Conservation (phyloP, 2,113 vertebrate genomes). For the Leptobrachium leishanense region DNA sequence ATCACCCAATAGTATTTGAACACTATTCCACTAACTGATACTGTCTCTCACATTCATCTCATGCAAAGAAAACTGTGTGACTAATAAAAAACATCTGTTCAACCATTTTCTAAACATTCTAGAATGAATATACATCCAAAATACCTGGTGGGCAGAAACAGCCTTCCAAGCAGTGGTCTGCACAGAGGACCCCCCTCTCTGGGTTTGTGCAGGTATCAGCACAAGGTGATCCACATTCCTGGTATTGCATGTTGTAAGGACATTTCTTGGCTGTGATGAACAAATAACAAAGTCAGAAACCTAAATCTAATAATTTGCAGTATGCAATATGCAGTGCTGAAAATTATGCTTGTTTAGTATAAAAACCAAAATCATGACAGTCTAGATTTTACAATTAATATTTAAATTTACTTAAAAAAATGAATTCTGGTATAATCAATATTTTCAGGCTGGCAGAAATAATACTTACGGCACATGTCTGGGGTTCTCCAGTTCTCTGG, state of each 20-base stretch:
- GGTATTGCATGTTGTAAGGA: constrained; percentile 72
- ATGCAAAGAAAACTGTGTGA: too few species aligned
- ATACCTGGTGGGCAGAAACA: constrained; percentile 83
- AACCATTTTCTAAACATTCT: neutral
- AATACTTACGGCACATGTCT: constrained; percentile 68
- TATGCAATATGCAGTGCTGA: too few species aligned
- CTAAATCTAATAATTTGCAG: too few species aligned
- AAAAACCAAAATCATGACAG: too few species aligned
- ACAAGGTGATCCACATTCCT: constrained; percentile 78
- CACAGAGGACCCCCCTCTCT: constrained; percentile 72
- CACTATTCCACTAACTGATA: too few species aligned
- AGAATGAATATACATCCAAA: neutral
- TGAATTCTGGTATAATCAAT: too few species aligned
- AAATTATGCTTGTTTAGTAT: too few species aligned
- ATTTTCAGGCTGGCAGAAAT: neutral
- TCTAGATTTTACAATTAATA: too few species aligned
- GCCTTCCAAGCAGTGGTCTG: constrained; percentile 74
- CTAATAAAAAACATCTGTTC: neutral
- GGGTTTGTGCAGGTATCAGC: constrained; percentile 76
- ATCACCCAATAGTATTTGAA: too few species aligned
- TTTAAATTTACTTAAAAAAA: too few species aligned
- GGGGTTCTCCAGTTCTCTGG: constrained; percentile 70
- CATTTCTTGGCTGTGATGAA: constrained; percentile 68
- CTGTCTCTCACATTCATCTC: too few species aligned
- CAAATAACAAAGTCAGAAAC: too few species aligned